Evolutionary conservation across 2,888 invertebrate genomes (phyloP), one percentile per base, ranked within the genome.

Genomic region (Osmoderma eremita): DNA sequence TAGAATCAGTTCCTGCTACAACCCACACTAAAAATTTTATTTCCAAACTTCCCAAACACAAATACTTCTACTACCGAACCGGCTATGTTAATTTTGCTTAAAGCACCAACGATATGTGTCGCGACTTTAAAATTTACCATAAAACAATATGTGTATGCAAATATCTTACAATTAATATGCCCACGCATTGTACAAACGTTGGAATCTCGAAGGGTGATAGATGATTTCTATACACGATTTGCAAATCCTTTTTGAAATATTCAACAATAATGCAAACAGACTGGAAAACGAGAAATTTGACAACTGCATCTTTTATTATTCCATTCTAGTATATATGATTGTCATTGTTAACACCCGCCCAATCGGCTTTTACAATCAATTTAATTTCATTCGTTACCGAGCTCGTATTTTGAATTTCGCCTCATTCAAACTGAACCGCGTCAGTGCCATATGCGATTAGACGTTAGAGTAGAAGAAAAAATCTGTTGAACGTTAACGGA

Each of bases 391-490:
- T 53, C 18, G 18, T 1, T 53, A 10, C 13, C 1, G 24, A 50
- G n/a, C 13, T 22, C 6, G 12, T 22, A 22, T 24, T 50, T 50
- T 13, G 12, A 51, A 17, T 51, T 30, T 51, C 53, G 17, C 38
- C 10, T 36, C 53, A 18, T 38, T 8, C n/a, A 53, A 12, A 38
- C 1, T 41, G 10, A 15, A 30, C 30, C 5, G 10, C 30, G n/a
- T 4, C 12, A 2, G 42, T 12, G 4, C 5, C 3, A 8, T 10
- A 30, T 45, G 30, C 10, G 2, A 30, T 30, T 30, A 5, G 10
- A 45, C 58, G 58, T 61, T 61, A 61, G 45, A 15, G 15, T 30
- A 15, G 24, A 12, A 45, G 45, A 61, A 61, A 61, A 48, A 30
- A 61, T 10, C 30, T 38, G 53, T 45, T 30, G 30, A 30, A 30